Conservation (phyloP, 2,888 invertebrate species). For the Chorisops tibialis region DNA sequence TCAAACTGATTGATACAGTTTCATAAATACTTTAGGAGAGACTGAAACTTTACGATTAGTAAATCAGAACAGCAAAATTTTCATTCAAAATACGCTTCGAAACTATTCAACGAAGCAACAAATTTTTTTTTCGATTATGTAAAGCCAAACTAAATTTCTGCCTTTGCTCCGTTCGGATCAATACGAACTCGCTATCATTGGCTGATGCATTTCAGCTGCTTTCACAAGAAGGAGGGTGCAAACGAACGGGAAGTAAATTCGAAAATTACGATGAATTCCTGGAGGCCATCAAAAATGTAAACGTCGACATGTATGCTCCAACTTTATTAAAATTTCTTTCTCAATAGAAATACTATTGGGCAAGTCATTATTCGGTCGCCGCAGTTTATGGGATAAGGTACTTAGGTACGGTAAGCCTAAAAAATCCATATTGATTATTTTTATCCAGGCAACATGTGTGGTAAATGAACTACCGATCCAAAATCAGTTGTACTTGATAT, state of each 20-base stretch:
- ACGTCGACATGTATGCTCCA: slow-evolving; percentile 81
- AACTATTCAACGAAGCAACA: no score
- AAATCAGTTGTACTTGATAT: slow-evolving; percentile 81
- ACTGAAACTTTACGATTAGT: no score
- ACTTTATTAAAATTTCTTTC: slow-evolving; percentile 80
- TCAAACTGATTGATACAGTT: no score
- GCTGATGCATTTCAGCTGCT: slow-evolving; percentile 67
- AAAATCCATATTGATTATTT: slow-evolving; percentile 13
- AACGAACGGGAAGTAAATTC: slow-evolving; percentile 52
- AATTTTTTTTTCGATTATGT: no score
- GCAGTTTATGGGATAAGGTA: slow-evolving; percentile 87
- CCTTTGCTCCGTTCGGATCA: slow-evolving; percentile 83
- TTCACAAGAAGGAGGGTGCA: slow-evolving; percentile 68
- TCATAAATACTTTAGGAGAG: no score
- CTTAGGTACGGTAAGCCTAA: no score
- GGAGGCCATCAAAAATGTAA: slow-evolving; percentile 54
- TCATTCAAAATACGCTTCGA: no score
- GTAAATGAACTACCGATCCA: slow-evolving; percentile 72
- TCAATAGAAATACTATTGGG: slow-evolving; percentile 55
- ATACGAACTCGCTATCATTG: slow-evolving; percentile 67
- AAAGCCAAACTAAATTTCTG: no score
- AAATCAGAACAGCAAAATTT: no score
- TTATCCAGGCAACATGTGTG: slow-evolving; percentile 81
- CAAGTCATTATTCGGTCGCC: slow-evolving; percentile 41
- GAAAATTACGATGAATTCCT: slow-evolving; percentile 65